These are phyloP conservation scores for Eristalinus sepulchralis DNA, from an alignment of 2,888 invertebrate genomes.

Conservation along the genomic window DNA sequence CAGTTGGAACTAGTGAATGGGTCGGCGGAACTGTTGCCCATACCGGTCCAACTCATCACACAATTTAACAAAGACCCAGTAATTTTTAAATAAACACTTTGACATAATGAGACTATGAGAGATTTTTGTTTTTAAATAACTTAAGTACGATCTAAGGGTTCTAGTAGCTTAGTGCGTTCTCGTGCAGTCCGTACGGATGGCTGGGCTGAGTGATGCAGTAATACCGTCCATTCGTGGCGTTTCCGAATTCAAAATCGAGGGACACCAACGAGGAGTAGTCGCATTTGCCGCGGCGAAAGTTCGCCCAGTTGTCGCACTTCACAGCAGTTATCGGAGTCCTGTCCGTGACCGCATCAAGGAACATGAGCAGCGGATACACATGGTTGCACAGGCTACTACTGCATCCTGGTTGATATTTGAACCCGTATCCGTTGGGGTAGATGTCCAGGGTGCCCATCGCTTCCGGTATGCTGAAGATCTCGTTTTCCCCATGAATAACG, in stretches of 20 bases:
- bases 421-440: conserved; percentile 78
- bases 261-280: conserved; percentile 37
- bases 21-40: conserved; percentile 20
- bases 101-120: not conserved
- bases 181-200: conserved; percentile 3
- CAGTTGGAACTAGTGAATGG: not conserved
- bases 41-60: not conserved
- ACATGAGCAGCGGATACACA: conserved; percentile 77
- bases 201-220: conserved; percentile 24
- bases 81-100: conserved; percentile 9
- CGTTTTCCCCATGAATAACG: conserved; percentile 77
- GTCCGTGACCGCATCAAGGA: conserved; percentile 75
- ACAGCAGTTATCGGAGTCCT: conserved; percentile 11
- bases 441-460: conserved; percentile 77
- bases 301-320: conserved; percentile 37
- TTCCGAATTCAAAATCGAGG: conserved; percentile 26
- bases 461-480: conserved; percentile 75
- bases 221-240: conserved; percentile 23
- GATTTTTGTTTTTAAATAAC: not conserved
- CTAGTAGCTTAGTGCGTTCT: not conserved
- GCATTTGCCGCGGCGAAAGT: conserved; percentile 38
- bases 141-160: not conserved
- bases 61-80: not conserved
- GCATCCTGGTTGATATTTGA: conserved; percentile 77
- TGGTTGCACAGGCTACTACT: conserved; percentile 76